Evolutionary conservation across 2,113 vertebrate genomes (phyloP), one percentile per base, ranked within the genome.

Genomic region (Gavia stellata): DNA sequence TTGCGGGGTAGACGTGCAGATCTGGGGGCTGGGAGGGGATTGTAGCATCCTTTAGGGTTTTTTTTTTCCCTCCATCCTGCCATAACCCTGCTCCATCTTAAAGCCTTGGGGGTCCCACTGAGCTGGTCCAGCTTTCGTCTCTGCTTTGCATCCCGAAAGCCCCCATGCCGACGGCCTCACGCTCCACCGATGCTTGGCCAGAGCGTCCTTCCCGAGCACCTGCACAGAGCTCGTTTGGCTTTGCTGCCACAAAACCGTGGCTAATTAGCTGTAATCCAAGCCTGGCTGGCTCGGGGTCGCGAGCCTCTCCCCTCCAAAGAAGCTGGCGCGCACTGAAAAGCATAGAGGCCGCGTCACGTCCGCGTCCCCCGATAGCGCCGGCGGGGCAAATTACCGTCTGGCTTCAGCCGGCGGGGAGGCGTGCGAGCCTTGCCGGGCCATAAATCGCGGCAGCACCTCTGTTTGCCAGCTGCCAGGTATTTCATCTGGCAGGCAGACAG

Each of bases 341-440:
- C 72, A 5, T 40, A 62, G 77, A 38, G 59, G 68, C 84, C 1
- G 7, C 0, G 1, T 24, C 52, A 19, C 6, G 0, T n/a, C 82
- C 14, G 0, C 0, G 1, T 85, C 61, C 55, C n/a, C 42, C 0
- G 0, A 14, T 3, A 55, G 86, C 11, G 2, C 55, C 6, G 0
- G 0, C 2, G 17, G 86, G 89, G 12, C 58, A 84, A 65, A 58
- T 81, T 6, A 26, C 20, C 1, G 3, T 50, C 89, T 86, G 91
- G 44, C 72, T 83, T 42, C 55, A 52, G 80, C 74, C 6, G 1
- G 29, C 4, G 28, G 13, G 86, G 68, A 72, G 14, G 21, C 0
- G 0, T 6, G 2, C 1, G 14, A 79, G 79, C 42, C 88, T 34
- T 9, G 2, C 31, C 1, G 56, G 45, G 82, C 95, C 29, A 3